Percentiles rank a stretch among this genome's conserved stretches.
These are phyloP conservation scores for Sebastes itinus DNA, from an alignment of 2,797 vertebrate genomes.

Conservation along the genomic window DNA sequence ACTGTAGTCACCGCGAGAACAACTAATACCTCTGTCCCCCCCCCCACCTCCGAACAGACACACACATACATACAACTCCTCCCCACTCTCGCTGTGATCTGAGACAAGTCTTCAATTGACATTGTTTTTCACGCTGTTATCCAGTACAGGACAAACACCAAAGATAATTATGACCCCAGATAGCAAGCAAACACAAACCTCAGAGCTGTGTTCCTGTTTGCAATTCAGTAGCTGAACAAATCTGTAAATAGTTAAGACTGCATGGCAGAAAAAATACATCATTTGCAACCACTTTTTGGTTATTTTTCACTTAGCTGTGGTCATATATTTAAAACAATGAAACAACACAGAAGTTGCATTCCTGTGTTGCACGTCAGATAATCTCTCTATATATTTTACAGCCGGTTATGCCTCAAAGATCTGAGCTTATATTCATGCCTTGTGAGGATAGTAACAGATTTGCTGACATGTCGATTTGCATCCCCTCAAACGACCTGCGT, in stretches of 20 bases:
- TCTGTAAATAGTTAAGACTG: neutral
- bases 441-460: constrained; percentile 29
- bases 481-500: constrained; percentile 37
- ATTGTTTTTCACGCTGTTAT: constrained; percentile 35
- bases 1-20: constrained; percentile 30
- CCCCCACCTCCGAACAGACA: neutral
- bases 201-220: constrained; percentile 1
- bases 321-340: constrained; percentile 3
- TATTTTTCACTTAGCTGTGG: constrained; percentile 18
- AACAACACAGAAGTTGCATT: constrained; percentile 30
- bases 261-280: neutral
- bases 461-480: constrained; percentile 24
- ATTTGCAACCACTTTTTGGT: neutral
- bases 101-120: neutral
- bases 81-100: constrained; percentile 6
- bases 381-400: constrained; percentile 19
- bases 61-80: constrained; percentile 21
- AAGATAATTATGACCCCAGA: constrained; percentile 4
- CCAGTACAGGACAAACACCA: neutral
- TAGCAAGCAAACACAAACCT: constrained; percentile 10
- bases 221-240: constrained; percentile 1
- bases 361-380: constrained; percentile 3
- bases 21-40: constrained; percentile 4
- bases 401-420: constrained; percentile 24
- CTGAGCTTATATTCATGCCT: constrained; percentile 27